phyloP scores from a whole-genome alignment of 2,888 invertebrate species.

The Dryadula phaetusa region DNA sequence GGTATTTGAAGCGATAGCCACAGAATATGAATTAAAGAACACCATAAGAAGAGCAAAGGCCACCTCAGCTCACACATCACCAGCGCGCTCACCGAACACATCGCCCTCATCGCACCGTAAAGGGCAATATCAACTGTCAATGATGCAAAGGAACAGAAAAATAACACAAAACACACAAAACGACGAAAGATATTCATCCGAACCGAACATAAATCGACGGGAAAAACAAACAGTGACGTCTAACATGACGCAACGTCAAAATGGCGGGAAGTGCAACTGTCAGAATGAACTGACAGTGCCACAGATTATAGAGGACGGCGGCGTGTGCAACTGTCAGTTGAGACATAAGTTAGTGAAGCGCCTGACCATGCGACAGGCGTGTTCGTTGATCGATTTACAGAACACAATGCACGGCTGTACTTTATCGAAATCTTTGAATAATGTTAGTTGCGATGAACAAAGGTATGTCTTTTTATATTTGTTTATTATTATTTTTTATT shows the following conservation, averaged over 20 bases:
- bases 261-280: slow-evolving; percentile 30
- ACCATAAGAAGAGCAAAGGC: slow-evolving; percentile 47
- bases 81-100: slow-evolving; percentile 63
- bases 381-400: slow-evolving; percentile 70
- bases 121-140: slow-evolving; percentile 72
- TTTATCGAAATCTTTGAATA: slow-evolving; percentile 64
- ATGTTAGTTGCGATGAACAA: slow-evolving; percentile 53
- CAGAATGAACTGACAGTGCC: slow-evolving; percentile 42
- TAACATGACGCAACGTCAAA: slow-evolving; percentile 49
- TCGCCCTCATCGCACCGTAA: slow-evolving; percentile 64
- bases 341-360: slow-evolving; percentile 69
- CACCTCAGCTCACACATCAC: slow-evolving; percentile 64
- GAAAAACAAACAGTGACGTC: slow-evolving; percentile 44
- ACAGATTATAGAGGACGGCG: slow-evolving; percentile 38
- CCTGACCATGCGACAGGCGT: slow-evolving; percentile 60
- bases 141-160: slow-evolving; percentile 66
- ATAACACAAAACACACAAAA: slow-evolving; percentile 54
- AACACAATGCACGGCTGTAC: slow-evolving; percentile 54
- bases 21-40: slow-evolving; percentile 71
- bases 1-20: slow-evolving; percentile 79
- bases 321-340: slow-evolving; percentile 51
- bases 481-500: background rate
- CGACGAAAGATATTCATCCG: slow-evolving; percentile 66
- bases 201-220: slow-evolving; percentile 68
- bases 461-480: slow-evolving; percentile 51